Evolutionary conservation across 2,113 vertebrate genomes (phyloP), one percentile per base, ranked within the genome.

Genomic region (Poecilia latipinna): DNA sequence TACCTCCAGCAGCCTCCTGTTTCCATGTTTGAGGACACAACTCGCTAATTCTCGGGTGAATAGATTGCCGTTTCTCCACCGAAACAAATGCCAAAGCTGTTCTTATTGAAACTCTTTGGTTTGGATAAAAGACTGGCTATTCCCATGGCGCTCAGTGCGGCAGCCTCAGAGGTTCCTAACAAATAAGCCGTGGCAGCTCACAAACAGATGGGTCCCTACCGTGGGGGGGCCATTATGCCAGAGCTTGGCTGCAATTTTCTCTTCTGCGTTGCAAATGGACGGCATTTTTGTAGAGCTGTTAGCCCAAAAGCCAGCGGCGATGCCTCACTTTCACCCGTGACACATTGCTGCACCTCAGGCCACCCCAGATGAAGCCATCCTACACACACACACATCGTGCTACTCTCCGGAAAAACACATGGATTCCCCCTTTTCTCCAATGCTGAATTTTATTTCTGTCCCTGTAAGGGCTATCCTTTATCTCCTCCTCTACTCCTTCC

Each of bases 401-500:
- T 62, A 39, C 28, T 77, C 51, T 78, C 15, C 1, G 7, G 76
- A 72, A 72, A 70, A 60, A 64, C 72, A 72, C 61, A 67, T 70
- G 29, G 65, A 78, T 73, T 83, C 31, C 65, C 24, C 51, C 42
- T 85, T 54, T 22, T 68, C 68, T 75, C 70, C 24, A 12, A 61
- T 48, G 3, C 51, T 66, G 77, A 33, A 31, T 75, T 76, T 86
- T 81, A 83, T 87, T 84, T 85, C 69, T 80, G 77, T 84, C 75
- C 66, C n/a, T 70, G 6, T 74, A 81, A 65, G 61, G 63, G 70
- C 61, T 70, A 35, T 54, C 73, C 61, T 65, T 37, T 68, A 29
- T 62, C 66, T 48, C 13, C 63, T 33, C 68, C 62, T 72, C 76
- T 67, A 65, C 82, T 48, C 68, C 77, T 91, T 91, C 90, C 90